phyloP scores from a whole-genome alignment of 1,140 invertebrate species.

The Subanguina moxae region DNA sequence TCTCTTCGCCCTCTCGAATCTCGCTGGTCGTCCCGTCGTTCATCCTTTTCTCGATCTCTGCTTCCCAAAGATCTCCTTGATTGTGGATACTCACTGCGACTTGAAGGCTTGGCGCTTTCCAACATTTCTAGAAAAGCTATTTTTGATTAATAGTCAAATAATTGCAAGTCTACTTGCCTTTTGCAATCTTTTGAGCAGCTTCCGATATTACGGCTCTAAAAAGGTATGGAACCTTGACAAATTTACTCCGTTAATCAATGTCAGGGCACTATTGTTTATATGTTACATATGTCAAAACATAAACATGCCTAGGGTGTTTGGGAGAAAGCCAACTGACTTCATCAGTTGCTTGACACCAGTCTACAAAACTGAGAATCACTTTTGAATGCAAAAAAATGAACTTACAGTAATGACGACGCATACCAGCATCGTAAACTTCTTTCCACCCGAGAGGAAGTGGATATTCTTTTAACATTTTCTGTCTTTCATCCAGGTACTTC shows the following conservation, averaged over 20 bases:
- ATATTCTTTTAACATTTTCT: slow-evolving; percentile 78
- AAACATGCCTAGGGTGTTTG: slow-evolving; percentile 36
- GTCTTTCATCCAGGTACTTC: slow-evolving; percentile 71
- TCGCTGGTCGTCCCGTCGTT: not conserved
- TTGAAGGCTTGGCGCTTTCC: not conserved
- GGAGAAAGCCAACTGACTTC: slow-evolving; percentile 67
- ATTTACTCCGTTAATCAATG: no score
- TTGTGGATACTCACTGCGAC: not conserved
- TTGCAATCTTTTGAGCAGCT: slow-evolving; percentile 43
- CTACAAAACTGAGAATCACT: no score
- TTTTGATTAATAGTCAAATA: slow-evolving; percentile 15
- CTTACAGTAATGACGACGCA: slow-evolving; percentile 78
- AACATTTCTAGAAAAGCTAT: not conserved
- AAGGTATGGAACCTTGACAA: no score
- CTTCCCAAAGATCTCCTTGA: not conserved
- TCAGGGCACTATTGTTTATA: no score
- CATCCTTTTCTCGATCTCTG: slow-evolving; percentile 7
- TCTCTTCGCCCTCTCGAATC: not conserved
- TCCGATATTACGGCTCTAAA: slow-evolving; percentile 47
- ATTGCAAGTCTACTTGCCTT: slow-evolving; percentile 8
- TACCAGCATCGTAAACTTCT: slow-evolving; percentile 66
- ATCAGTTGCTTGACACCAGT: slow-evolving; percentile 83
- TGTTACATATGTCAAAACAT: no score
- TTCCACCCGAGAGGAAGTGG: slow-evolving; percentile 86
- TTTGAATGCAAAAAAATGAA: no score